phyloP scores from a whole-genome alignment of 2,797 vertebrate species.

The Neoniphon sammara region DNA sequence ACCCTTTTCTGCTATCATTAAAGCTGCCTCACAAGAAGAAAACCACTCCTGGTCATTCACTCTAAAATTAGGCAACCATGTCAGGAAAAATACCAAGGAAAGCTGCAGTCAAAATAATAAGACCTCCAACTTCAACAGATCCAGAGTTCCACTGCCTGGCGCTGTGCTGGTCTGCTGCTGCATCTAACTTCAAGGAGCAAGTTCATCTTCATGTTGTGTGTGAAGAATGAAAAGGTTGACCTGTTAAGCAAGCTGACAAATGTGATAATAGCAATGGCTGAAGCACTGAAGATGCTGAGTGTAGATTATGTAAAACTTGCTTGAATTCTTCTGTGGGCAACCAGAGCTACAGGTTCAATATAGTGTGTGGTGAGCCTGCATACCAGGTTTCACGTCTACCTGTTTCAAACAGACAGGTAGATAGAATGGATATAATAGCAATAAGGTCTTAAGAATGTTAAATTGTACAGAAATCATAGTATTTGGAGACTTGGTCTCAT shows the following conservation, averaged over 20 bases:
- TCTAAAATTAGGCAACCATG: constrained; percentile 30
- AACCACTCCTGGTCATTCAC: constrained; percentile 35
- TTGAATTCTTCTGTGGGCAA: constrained; percentile 39
- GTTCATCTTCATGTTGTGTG: neutral
- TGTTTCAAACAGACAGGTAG: constrained; percentile 34
- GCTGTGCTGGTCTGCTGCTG: too few species aligned
- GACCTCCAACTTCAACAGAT: constrained; percentile 27
- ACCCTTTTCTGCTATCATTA: constrained; percentile 28
- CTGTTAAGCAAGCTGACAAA: too few species aligned
- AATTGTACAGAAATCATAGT: neutral
- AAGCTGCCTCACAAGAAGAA: constrained; percentile 34
- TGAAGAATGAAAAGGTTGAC: too few species aligned
- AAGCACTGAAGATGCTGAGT: neutral
- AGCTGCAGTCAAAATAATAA: constrained; percentile 51
- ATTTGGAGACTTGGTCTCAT: too few species aligned
- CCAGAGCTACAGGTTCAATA: constrained; percentile 52
- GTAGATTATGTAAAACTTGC: constrained; percentile 30
- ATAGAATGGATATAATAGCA: neutral
- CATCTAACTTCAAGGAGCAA: neutral
- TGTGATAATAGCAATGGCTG: neutral
- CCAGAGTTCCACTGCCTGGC: neutral
- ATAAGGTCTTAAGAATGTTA: neutral
- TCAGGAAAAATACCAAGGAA: constrained; percentile 6
- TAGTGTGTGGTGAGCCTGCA: constrained; percentile 1
- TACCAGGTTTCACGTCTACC: constrained; percentile 40